These are phyloP conservation scores for Ambastaia sidthimunki DNA, from an alignment of 2,797 vertebrate genomes.

Conservation along the genomic window DNA sequence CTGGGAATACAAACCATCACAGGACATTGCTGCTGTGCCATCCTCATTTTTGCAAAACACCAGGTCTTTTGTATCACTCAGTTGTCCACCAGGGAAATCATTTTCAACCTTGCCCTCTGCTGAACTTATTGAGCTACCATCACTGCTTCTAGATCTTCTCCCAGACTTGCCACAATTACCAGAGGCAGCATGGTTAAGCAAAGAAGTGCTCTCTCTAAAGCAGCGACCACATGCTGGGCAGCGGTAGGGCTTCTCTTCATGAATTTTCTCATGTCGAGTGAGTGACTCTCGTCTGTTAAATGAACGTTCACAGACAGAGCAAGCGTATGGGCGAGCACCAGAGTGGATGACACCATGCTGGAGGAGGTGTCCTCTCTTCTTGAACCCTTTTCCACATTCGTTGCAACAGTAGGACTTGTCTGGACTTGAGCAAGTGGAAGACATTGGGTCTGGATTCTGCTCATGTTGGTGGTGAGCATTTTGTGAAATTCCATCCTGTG, in stretches of 20 bases:
- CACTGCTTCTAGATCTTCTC: conserved; percentile 70
- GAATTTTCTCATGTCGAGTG: conserved; percentile 91
- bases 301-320: conserved; percentile 87
- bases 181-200: conserved; percentile 82
- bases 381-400: conserved; percentile 90
- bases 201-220: conserved; percentile 82
- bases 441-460: conserved; percentile 61
- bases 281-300: conserved; percentile 94
- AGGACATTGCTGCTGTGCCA: conserved; percentile 52
- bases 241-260: conserved; percentile 88
- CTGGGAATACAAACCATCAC: conserved; percentile 60
- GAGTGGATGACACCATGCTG: conserved; percentile 93
- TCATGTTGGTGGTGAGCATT: conserved; percentile 61
- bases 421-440: conserved; percentile 77
- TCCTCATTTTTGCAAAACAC: conserved; percentile 61
- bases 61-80: conserved; percentile 56
- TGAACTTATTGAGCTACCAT: conserved; percentile 58
- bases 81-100: conserved; percentile 61
- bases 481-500: conserved; percentile 63
- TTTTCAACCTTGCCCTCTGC: conserved; percentile 58
- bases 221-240: conserved; percentile 89
- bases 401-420: conserved; percentile 87
- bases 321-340: conserved; percentile 87
- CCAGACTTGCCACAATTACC: conserved; percentile 82
- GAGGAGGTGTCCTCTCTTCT: conserved; percentile 91